Evolutionary conservation across 2,113 vertebrate genomes (phyloP).

Genomic region (Motacilla tschutschensis): DNA sequence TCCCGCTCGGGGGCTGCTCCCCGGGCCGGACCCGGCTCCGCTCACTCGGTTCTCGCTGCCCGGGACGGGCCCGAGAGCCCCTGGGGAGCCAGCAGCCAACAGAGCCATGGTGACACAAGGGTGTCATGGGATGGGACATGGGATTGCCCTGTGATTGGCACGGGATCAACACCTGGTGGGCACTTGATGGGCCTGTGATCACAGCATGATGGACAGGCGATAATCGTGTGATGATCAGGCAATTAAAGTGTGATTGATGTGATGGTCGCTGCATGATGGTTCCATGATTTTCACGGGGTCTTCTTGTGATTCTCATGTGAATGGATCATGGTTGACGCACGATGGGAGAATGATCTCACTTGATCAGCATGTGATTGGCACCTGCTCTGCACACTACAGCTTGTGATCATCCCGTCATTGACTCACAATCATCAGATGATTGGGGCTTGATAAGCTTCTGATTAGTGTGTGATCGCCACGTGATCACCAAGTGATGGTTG

Average conservation of each 20-base stretch:
- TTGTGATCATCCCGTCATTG: rapidly evolving
- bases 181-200: rapidly evolving
- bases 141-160: rapidly evolving
- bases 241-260: rapidly evolving
- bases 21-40: too few relatives aligned
- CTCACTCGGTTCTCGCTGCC: too few relatives aligned
- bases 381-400: rapidly evolving
- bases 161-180: rapidly evolving
- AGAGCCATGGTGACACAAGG: background rate
- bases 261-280: rapidly evolving
- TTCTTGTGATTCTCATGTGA: rapidly evolving
- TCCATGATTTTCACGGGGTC: rapidly evolving
- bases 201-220: rapidly evolving
- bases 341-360: background rate
- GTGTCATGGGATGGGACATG: background rate
- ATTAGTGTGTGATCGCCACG: rapidly evolving
- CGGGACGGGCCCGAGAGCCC: too few relatives aligned
- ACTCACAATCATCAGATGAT: rapidly evolving
- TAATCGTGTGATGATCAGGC: rapidly evolving
- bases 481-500: rapidly evolving
- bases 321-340: rapidly evolving
- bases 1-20: too few relatives aligned
- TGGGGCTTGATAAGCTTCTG: background rate
- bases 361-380: rapidly evolving
- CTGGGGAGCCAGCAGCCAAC: too few relatives aligned